Evolutionary conservation across 2,797 vertebrate species (phyloP).

Genomic region (Gymnothorax javanicus): DNA sequence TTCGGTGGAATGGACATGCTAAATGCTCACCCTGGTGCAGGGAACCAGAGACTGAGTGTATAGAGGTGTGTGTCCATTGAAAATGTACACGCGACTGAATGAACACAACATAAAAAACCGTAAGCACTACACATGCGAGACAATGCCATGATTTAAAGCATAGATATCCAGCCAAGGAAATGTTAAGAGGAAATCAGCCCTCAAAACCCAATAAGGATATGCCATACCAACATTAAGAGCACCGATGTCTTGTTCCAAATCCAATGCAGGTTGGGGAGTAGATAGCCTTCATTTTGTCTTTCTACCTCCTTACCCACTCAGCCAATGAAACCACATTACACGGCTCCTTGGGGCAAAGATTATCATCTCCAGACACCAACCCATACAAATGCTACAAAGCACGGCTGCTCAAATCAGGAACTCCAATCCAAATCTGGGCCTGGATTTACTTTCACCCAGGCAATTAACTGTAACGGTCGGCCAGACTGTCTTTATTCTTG

Average conservation of each 20-base stretch:
- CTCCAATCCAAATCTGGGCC: not conserved
- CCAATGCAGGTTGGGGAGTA: slow-evolving; percentile 51
- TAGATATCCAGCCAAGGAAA: slow-evolving; percentile 37
- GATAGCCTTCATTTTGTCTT: slow-evolving; percentile 41
- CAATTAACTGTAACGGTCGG: no score
- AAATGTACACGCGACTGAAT: slow-evolving; percentile 1
- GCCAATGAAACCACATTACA: slow-evolving; percentile 56
- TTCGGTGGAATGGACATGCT: not conserved
- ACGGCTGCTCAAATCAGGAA: no score
- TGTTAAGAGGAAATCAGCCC: slow-evolving; percentile 36
- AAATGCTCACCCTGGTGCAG: not conserved
- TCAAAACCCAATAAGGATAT: slow-evolving; percentile 65
- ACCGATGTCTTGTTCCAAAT: slow-evolving; percentile 55
- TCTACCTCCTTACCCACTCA: slow-evolving; percentile 56
- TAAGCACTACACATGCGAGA: slow-evolving; percentile 12
- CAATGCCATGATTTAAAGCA: slow-evolving; percentile 52
- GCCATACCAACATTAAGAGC: slow-evolving; percentile 55
- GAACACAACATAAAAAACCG: slow-evolving; percentile 19
- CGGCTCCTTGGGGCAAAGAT: slow-evolving; percentile 62
- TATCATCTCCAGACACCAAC: slow-evolving; percentile 58
- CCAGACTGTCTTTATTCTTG: no score
- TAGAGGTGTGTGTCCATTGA: slow-evolving; percentile 12
- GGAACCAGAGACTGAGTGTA: not conserved
- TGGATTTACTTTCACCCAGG: not conserved
- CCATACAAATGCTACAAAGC: slow-evolving; percentile 44